Evolutionary conservation across 2,113 vertebrate species (phyloP).

Genomic region (Phylloscopus trochiloides): DNA sequence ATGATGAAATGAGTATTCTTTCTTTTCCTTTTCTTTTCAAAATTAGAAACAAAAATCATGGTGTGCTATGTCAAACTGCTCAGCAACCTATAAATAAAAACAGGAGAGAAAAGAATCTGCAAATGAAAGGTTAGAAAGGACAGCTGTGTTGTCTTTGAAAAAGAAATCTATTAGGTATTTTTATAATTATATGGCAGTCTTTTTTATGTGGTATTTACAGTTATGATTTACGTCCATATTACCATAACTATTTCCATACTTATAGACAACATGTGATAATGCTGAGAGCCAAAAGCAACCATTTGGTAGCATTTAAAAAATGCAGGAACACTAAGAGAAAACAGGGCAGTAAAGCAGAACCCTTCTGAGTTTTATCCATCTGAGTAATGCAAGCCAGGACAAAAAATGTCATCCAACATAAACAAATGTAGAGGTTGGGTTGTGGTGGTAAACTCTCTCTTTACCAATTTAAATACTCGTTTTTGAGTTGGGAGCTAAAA

Average conservation of each 20-base stretch:
- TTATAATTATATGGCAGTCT: slow-evolving; percentile 65
- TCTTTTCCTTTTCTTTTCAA: slow-evolving; percentile 23
- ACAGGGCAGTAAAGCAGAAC: slow-evolving; percentile 38
- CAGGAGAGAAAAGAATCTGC: slow-evolving; percentile 58
- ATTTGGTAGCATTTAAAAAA: slow-evolving; percentile 68
- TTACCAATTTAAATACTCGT: background rate
- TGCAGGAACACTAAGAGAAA: slow-evolving; percentile 48
- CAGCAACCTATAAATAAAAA: slow-evolving; percentile 49
- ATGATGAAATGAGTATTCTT: slow-evolving; percentile 36
- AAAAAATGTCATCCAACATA: slow-evolving; percentile 31
- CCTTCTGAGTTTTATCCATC: slow-evolving; percentile 29
- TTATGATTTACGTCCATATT: slow-evolving; percentile 59
- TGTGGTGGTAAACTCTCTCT: slow-evolving; percentile 30
- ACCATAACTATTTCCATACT: slow-evolving; percentile 67
- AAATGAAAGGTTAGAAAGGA: slow-evolving; percentile 57
- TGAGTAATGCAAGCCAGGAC: background rate
- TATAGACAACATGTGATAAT: slow-evolving; percentile 59
- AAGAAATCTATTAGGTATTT: slow-evolving; percentile 67
- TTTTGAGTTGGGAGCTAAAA: background rate
- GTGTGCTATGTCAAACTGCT: slow-evolving; percentile 32
- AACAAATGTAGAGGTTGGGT: slow-evolving; percentile 28
- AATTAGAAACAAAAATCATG: slow-evolving; percentile 50
- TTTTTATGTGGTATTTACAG: slow-evolving; percentile 66
- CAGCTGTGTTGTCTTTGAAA: slow-evolving; percentile 67
- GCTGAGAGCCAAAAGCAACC: slow-evolving; percentile 45